A percentile compares a stretch with the other conserved stretches of the same genome.
Conservation (phyloP, 2,797 vertebrate species). For the Karalla daura region DNA sequence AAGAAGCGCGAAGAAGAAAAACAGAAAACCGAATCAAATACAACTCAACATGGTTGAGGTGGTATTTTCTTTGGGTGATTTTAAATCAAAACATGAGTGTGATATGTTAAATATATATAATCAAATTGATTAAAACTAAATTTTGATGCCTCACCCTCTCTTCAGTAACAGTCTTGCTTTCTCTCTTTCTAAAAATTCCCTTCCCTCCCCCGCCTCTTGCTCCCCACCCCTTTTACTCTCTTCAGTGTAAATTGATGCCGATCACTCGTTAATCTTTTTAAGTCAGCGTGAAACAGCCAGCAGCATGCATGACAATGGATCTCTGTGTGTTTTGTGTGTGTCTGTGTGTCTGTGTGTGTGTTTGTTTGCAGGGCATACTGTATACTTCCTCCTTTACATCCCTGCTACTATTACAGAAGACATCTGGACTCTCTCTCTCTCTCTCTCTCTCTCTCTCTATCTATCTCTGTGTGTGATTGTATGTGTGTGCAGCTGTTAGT, state of each 20-base stretch:
- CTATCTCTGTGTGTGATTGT: neutral
- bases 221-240: neutral
- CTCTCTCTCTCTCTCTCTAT: neutral
- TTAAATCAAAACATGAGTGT: too few species aligned
- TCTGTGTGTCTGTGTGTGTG: constrained; percentile 21
- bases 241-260: constrained; percentile 60
- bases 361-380: constrained; percentile 31
- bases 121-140: too few species aligned
- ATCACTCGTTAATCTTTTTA: constrained; percentile 59
- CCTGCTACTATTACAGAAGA: constrained; percentile 42
- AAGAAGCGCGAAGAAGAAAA: too few species aligned
- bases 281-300: constrained; percentile 60
- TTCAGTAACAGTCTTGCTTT: too few species aligned
- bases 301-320: constrained; percentile 63
- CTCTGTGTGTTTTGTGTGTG: constrained; percentile 31
- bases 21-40: too few species aligned
- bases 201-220: neutral
- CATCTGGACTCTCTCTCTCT: constrained; percentile 32
- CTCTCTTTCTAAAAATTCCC: neutral
- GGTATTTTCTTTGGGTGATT: too few species aligned
- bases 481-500: constrained; percentile 44
- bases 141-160: too few species aligned
- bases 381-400: constrained; percentile 40
- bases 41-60: too few species aligned
- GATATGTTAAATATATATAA: too few species aligned